These are phyloP conservation scores for Eupristina koningsbergeri DNA, from an alignment of 1,140 invertebrate genomes.

Conservation along the genomic window DNA sequence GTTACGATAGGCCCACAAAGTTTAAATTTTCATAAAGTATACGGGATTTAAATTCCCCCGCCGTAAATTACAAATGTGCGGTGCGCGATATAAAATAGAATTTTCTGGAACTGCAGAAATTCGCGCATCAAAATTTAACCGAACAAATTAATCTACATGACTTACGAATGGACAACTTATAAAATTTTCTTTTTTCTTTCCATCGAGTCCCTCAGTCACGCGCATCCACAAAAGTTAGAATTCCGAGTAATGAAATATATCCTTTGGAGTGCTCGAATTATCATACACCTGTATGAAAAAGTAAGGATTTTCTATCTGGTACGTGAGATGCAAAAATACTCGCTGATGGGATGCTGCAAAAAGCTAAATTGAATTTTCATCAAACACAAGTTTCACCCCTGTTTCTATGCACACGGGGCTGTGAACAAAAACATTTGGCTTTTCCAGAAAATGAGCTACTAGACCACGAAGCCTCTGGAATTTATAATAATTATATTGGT, in stretches of 20 bases:
- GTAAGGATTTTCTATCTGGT: neutral
- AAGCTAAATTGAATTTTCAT: slow-evolving; percentile 31
- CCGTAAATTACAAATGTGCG: neutral
- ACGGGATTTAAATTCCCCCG: slow-evolving; percentile 1
- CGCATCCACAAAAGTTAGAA: neutral
- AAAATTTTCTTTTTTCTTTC: neutral
- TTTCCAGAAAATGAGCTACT: neutral
- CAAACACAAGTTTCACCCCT: neutral
- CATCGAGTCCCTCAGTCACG: no score
- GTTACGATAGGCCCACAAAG: neutral
- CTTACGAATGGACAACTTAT: neutral
- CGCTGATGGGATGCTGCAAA: neutral
- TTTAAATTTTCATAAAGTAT: slow-evolving; percentile 19
- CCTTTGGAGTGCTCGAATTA: neutral
- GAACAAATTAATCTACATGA: slow-evolving; percentile 8
- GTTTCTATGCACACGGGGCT: neutral
- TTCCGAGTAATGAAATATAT: neutral
- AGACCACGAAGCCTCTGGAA: neutral
- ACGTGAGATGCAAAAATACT: neutral
- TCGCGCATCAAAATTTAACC: neutral
- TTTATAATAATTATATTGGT: slow-evolving; percentile 42
- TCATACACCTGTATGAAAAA: slow-evolving; percentile 12
- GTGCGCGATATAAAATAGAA: neutral
- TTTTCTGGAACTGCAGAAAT: neutral
- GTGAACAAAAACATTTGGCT: neutral